Conservation (phyloP, 2,888 invertebrate species). For the Elegia similella region DNA sequence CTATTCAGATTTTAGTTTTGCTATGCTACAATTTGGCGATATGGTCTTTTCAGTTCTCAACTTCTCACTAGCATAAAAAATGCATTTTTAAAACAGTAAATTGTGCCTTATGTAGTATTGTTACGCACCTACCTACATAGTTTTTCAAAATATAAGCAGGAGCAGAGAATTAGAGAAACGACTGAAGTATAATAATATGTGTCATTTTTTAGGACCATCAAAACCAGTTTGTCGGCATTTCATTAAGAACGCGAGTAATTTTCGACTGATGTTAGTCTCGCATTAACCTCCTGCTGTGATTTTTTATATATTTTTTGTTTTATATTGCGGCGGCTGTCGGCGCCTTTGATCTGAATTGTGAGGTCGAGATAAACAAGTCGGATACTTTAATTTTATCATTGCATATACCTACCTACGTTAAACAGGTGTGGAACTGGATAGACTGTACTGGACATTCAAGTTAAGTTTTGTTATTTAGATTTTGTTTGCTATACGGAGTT, state of each 20-base stretch:
- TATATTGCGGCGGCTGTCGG: constrained; percentile 24
- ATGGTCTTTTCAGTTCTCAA: too few species aligned
- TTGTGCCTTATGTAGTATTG: too few species aligned
- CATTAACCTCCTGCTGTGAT: constrained; percentile 36
- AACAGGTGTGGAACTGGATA: not conserved
- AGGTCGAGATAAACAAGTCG: constrained; percentile 24
- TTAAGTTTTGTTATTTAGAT: not conserved
- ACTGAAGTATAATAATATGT: not conserved
- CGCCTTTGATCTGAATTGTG: constrained; percentile 32
- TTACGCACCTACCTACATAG: too few species aligned
- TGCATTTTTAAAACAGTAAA: too few species aligned
- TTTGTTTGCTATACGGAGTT: too few species aligned
- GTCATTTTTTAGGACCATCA: constrained; percentile 7
- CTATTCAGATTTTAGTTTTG: too few species aligned
- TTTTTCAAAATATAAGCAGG: not conserved
- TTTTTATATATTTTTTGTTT: constrained; percentile 32
- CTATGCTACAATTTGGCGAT: too few species aligned
- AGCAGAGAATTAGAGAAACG: not conserved
- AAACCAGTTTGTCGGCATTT: constrained; percentile 23
- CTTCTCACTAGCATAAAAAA: too few species aligned
- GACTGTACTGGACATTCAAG: not conserved
- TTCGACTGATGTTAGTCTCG: constrained; percentile 31
- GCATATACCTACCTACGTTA: not conserved
- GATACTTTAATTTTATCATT: constrained; percentile 18
- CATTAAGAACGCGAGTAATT: constrained; percentile 31